phyloP scores from a whole-genome alignment of 2,888 invertebrate genomes.

The Drosophila kambysellisi region DNA sequence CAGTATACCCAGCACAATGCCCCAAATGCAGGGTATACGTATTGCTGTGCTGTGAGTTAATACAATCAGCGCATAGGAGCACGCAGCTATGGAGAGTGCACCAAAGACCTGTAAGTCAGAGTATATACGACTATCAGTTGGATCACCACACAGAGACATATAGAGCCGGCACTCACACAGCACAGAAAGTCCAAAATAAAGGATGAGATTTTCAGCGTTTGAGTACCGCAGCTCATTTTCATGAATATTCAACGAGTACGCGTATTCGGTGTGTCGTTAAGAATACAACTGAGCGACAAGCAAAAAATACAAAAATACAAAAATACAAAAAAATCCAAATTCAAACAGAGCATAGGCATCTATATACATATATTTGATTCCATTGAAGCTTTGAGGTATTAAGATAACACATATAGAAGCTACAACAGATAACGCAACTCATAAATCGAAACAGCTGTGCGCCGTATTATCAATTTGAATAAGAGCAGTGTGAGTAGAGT shows the following conservation, averaged over 20 bases:
- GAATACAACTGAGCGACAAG: constrained; percentile 51
- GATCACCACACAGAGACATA: constrained; percentile 8
- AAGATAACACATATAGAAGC: constrained; percentile 34
- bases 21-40: constrained; percentile 76
- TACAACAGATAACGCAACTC: constrained; percentile 49
- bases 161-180: constrained; percentile 67
- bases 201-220: constrained; percentile 73
- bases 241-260: constrained; percentile 8
- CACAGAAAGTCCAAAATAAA: constrained; percentile 80
- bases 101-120: constrained; percentile 61
- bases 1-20: constrained; percentile 68
- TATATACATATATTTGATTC: constrained; percentile 23
- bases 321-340: constrained; percentile 2
- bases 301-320: neutral
- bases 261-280: constrained; percentile 20
- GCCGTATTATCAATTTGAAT: neutral
- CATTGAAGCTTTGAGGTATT: constrained; percentile 51
- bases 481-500: neutral
- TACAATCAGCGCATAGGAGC: constrained; percentile 69
- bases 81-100: constrained; percentile 68
- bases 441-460: constrained; percentile 45
- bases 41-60: constrained; percentile 66
- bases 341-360: constrained; percentile 22
- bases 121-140: neutral
- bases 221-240: constrained; percentile 76